Evolutionary conservation across 2,797 vertebrate genomes (phyloP), one percentile per base, ranked within the genome.

Genomic region (Phalanger gymnotis): DNA sequence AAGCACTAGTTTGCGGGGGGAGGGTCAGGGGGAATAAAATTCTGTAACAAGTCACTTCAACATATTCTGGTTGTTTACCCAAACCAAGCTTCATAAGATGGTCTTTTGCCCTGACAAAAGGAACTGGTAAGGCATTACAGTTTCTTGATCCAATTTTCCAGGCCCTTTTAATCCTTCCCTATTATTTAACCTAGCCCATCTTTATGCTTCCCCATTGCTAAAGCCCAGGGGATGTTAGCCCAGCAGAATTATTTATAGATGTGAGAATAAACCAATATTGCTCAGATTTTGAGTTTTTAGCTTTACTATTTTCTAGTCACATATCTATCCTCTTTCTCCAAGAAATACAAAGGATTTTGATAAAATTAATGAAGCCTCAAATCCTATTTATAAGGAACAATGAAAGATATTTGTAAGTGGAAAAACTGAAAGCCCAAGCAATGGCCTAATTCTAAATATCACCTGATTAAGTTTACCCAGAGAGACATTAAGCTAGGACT

Each of bases 281-380:
- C 40, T 66, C 81, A 90, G 56, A 94, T 34, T 93, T 5, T 92
- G 30, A 57, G 92, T 92, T 92, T 53, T 91, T 93, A 90, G 28
- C 92, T 92, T 93, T 53, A 40, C 92, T 95, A 47, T 66, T 92
- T 92, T 93, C 52, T 31, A 90, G 54, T 22, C 81, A 92, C 89
- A 56, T n/a, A n/a, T n/a, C n/a, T 30, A 87, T 90, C 47, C 47
- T 11, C 55, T 54, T 89, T 91, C 51, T 51, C 73, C 54, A 90
- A 93, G 52, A 14, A n/a, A 56, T 58, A 19, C 34, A 58, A 31
- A 91, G 25, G 13, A 90, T 90, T 81, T 91, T 89, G 54, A 52
- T 92, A 92, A 66, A 95, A 94, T 91, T 92, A 92, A 92, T 92
- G 51, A 93, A 28, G 90, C 40, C 51, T 95, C 54, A 90, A 93